Evolutionary conservation across 2,888 invertebrate species (phyloP).

Genomic region (Anaspis maculata): DNA sequence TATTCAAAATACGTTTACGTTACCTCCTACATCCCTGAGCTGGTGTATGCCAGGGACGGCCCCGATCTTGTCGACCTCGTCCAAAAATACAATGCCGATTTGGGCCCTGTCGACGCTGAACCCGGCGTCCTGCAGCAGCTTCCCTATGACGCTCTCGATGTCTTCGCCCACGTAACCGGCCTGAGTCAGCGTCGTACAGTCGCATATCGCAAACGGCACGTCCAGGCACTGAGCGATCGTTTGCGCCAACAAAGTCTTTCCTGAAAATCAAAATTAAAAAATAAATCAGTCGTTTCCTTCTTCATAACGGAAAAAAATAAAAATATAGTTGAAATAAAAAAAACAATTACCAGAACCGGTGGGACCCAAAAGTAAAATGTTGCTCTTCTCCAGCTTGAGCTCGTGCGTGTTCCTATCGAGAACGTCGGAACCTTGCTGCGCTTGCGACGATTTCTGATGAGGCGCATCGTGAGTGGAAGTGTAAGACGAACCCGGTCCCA

Average conservation of each 20-base stretch:
- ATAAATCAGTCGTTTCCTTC: not conserved
- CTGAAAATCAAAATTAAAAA: conserved; percentile 38
- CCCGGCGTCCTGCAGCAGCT: conserved; percentile 91
- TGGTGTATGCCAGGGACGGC: conserved; percentile 93
- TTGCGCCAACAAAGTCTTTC: conserved; percentile 94
- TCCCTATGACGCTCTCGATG: conserved; percentile 96
- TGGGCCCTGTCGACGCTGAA: conserved; percentile 97
- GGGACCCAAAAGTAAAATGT: conserved; percentile 91
- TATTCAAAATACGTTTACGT: too few relatives aligned
- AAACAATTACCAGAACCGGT: conserved; percentile 95
- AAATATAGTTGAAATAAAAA: too few relatives aligned
- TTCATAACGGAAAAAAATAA: not conserved
- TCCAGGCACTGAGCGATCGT: conserved; percentile 96
- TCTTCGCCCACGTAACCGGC: conserved; percentile 99
- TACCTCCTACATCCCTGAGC: conserved; percentile 87
- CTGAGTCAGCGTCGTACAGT: conserved; percentile 93
- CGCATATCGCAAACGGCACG: conserved; percentile 98
- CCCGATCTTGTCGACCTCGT: conserved; percentile 98
- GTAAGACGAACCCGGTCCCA: conserved; percentile 65
- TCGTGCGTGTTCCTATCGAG: conserved; percentile 76
- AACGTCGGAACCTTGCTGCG: conserved; percentile 62
- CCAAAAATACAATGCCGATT: conserved; percentile 96
- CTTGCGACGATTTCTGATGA: conserved; percentile 30
- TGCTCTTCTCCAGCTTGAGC: conserved; percentile 87
- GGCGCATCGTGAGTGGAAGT: conserved; percentile 43